Conservation (phyloP, 2,113 vertebrate genomes). For the Perca flavescens region DNA sequence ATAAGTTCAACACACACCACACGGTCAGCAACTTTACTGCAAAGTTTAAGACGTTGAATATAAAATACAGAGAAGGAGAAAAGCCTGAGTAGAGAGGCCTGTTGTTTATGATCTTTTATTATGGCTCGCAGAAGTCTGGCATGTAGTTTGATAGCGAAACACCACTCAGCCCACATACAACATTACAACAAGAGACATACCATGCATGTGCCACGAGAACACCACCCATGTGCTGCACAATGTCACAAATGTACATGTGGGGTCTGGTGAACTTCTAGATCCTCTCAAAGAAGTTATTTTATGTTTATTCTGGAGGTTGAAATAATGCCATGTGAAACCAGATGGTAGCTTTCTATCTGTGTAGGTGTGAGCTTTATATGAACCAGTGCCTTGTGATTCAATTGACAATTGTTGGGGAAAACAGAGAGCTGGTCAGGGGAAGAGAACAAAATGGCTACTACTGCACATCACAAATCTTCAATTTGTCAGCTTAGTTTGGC, state of each 20-base stretch:
- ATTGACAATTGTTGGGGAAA: slow-evolving; percentile 62
- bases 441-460: neutral
- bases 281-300: slow-evolving; percentile 44
- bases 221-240: slow-evolving; percentile 48
- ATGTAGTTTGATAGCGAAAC: slow-evolving; percentile 47
- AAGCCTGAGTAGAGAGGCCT: neutral
- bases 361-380: slow-evolving; percentile 63
- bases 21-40: neutral
- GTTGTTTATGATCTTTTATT: slow-evolving; percentile 52
- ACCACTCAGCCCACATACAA: slow-evolving; percentile 46
- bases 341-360: slow-evolving; percentile 29
- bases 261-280: slow-evolving; percentile 42
- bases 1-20: neutral
- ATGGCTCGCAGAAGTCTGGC: slow-evolving; percentile 13
- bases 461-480: slow-evolving; percentile 23
- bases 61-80: slow-evolving; percentile 1
- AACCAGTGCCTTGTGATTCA: slow-evolving; percentile 37
- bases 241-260: slow-evolving; percentile 39
- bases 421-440: slow-evolving; percentile 37
- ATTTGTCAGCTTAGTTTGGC: slow-evolving; percentile 2
- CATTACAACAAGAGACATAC: slow-evolving; percentile 38
- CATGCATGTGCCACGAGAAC: slow-evolving; percentile 52
- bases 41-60: slow-evolving; percentile 24
- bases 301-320: slow-evolving; percentile 45
- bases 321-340: slow-evolving; percentile 46